A percentile compares a stretch with the other conserved stretches of the same genome.
Conservation (phyloP, 2,797 vertebrate species). For the Gymnopithys bicolor region DNA sequence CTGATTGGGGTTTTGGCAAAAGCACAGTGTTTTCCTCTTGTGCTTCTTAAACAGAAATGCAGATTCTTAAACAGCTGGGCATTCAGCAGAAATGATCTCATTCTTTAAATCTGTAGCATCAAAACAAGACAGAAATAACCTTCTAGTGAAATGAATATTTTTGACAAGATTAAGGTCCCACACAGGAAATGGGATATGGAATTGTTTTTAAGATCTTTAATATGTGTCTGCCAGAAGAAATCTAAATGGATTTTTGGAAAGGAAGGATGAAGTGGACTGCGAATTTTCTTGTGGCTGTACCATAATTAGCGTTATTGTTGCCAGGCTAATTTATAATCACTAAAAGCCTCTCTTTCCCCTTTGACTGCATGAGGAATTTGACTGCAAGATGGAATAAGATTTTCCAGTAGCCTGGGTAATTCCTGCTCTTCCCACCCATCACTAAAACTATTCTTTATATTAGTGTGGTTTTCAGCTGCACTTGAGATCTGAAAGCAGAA, state of each 20-base stretch:
- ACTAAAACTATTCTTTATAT: not conserved
- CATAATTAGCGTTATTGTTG: slow-evolving; percentile 21
- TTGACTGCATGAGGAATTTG: not conserved
- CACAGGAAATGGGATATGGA: not conserved
- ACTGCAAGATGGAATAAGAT: not conserved
- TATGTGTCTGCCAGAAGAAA: not conserved
- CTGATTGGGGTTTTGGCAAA: slow-evolving; percentile 16
- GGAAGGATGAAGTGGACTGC: not conserved
- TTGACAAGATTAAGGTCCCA: not conserved
- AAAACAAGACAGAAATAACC: slow-evolving; percentile 63
- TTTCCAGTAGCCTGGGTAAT: slow-evolving; percentile 12
- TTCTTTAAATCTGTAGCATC: slow-evolving; percentile 7
- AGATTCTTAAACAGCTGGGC: slow-evolving; percentile 39
- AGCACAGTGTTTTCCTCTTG: slow-evolving; percentile 15
- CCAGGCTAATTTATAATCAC: not conserved
- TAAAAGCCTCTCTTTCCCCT: not conserved
- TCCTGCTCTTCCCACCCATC: not conserved
- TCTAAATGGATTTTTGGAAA: not conserved
- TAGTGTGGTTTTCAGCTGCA: not conserved
- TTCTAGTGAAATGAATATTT: not conserved
- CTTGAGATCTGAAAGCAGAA: not conserved
- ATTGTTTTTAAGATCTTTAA: not conserved
- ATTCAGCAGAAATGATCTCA: slow-evolving; percentile 48
- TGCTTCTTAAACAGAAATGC: slow-evolving; percentile 5
- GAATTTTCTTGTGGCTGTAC: not conserved